phyloP scores from a whole-genome alignment of 1,140 invertebrate genomes.

The Cydia pomonella region DNA sequence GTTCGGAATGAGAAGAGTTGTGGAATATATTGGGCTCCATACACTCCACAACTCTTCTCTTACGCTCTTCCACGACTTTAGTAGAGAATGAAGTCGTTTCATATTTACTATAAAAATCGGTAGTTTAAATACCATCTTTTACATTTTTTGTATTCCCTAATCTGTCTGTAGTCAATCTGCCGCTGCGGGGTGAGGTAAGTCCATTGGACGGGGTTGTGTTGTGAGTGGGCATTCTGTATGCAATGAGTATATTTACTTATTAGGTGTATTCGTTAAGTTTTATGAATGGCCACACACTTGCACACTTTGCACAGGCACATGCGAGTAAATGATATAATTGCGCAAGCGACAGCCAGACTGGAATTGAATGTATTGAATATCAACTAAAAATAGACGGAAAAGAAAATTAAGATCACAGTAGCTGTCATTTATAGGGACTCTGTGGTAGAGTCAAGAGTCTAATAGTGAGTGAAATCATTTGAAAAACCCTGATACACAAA shows the following conservation, averaged over 20 bases:
- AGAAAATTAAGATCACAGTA: not conserved
- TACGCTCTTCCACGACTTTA: too few species aligned
- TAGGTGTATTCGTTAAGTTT: not conserved
- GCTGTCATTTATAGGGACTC: not conserved
- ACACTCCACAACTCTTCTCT: too few species aligned
- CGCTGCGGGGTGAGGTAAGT: too few species aligned
- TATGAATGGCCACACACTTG: not conserved
- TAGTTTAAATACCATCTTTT: too few species aligned
- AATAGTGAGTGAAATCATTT: not conserved
- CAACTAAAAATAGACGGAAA: conserved; percentile 17
- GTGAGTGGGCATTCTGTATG: too few species aligned
- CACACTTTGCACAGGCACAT: not conserved
- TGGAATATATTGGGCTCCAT: too few species aligned
- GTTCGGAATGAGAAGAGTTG: too few species aligned
- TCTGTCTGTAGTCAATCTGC: too few species aligned
- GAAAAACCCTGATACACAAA: not conserved
- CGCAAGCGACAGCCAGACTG: not conserved
- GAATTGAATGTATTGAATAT: conserved; percentile 6
- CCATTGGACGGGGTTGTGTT: too few species aligned
- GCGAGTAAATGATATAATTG: conserved; percentile 13
- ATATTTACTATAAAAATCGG: too few species aligned
- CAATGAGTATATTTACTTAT: not conserved
- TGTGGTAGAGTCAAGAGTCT: not conserved
- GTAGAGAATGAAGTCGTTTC: too few species aligned
- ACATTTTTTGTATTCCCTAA: too few species aligned